Percentiles rank a stretch among this genome's conserved stretches.
Evolutionary conservation across 2,113 vertebrate genomes (phyloP).

Genomic region (Engraulis encrasicolus): DNA sequence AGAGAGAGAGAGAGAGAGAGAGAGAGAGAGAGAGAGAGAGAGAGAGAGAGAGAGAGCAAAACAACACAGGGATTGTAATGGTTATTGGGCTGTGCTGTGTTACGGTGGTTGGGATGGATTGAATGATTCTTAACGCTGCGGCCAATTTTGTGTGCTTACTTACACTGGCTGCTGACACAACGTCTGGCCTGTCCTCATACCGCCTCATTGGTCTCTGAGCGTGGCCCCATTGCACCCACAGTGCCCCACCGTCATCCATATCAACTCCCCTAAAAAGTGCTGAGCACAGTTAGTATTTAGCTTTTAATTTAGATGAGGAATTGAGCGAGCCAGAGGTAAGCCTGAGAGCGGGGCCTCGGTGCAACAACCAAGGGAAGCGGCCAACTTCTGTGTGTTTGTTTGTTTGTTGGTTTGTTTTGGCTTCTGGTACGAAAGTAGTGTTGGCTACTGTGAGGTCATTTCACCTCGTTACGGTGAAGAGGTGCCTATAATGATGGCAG

Average conservation of each 20-base stretch:
- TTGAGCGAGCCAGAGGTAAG: too few species aligned
- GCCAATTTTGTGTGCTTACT: too few species aligned
- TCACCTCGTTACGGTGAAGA: too few species aligned
- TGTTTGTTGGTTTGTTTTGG: not conserved
- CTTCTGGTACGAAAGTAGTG: not conserved
- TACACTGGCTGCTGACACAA: too few species aligned
- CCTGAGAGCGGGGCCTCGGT: not conserved
- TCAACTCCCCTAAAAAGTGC: not conserved
- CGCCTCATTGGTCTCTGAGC: not conserved
- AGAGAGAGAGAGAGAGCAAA: constrained; percentile 11
- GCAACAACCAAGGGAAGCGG: not conserved
- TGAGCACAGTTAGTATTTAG: not conserved
- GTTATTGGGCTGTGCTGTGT: constrained; percentile 1
- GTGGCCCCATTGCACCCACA: not conserved
- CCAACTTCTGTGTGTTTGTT: not conserved
- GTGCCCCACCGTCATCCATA: not conserved
- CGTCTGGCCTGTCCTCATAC: constrained; percentile 34
- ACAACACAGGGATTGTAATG: constrained; percentile 32
- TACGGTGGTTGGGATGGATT: too few species aligned
- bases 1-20: constrained; percentile 1
- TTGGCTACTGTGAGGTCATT: too few species aligned
- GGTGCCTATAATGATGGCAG: too few species aligned
- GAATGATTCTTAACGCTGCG: constrained; percentile 28
- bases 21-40: too few species aligned
- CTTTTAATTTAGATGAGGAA: constrained; percentile 6